Percentiles rank a stretch among this genome's conserved stretches.
Evolutionary conservation across 2,888 invertebrate species (phyloP).

Genomic region (Lamproptera curius): DNA sequence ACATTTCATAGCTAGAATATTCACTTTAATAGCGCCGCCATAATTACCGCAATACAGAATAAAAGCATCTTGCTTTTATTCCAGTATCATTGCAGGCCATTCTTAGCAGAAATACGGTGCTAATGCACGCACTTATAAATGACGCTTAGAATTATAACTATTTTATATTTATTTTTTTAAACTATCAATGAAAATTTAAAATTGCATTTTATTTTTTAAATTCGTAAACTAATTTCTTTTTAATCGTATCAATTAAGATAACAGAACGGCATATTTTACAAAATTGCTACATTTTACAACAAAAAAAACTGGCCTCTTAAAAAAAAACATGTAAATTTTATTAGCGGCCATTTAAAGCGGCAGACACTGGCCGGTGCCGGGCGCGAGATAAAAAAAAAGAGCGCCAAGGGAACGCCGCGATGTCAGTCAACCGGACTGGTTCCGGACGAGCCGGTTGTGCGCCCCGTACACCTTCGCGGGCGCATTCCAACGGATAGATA

Average conservation of each 20-base stretch:
- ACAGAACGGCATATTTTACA: too few species aligned
- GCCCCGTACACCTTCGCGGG: constrained; percentile 66
- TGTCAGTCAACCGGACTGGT: constrained; percentile 71
- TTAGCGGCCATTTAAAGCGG: too few species aligned
- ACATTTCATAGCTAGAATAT: constrained; percentile 55
- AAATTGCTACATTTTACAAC: too few species aligned
- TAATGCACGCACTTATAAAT: constrained; percentile 15
- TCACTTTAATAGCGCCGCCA: constrained; percentile 66
- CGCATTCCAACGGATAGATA: constrained; percentile 72
- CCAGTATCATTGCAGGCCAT: constrained; percentile 37
- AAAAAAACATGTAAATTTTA: too few species aligned
- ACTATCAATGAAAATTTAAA: too few species aligned
- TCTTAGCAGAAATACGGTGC: neutral
- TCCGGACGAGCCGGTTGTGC: constrained; percentile 65
- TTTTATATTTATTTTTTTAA: too few species aligned
- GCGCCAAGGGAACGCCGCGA: neutral
- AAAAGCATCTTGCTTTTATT: constrained; percentile 63
- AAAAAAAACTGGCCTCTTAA: too few species aligned
- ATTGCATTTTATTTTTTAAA: too few species aligned
- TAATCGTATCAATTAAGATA: too few species aligned
- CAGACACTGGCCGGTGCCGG: neutral
- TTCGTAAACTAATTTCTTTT: too few species aligned
- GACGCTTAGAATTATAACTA: constrained; percentile 6
- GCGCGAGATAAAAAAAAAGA: neutral
- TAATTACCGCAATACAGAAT: constrained; percentile 54